phyloP scores from a whole-genome alignment of 2,888 invertebrate genomes.

The Helicoverpa assulta region DNA sequence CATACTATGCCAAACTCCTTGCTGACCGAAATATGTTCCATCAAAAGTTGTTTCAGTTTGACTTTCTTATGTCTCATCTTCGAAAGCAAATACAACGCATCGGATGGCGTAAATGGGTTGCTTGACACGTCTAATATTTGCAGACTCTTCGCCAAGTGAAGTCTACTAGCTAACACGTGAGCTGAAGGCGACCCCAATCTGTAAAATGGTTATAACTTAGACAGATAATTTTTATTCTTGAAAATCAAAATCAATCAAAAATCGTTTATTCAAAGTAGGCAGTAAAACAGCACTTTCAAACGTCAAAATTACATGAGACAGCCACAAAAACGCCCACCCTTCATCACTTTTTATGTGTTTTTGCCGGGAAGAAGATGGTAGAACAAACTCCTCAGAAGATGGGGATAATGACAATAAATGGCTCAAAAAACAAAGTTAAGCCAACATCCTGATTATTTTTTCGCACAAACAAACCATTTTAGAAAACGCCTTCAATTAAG shows the following conservation, averaged over 20 bases:
- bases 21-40: constrained; percentile 70
- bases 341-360: too few species aligned
- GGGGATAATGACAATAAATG: not conserved
- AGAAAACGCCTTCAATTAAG: constrained; percentile 38
- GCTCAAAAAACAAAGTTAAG: not conserved
- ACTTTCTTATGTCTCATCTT: constrained; percentile 60
- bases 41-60: constrained; percentile 66
- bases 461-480: constrained; percentile 37
- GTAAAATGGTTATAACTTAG: not conserved
- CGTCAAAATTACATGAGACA: too few species aligned
- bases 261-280: too few species aligned
- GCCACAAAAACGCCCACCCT: too few species aligned
- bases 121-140: constrained; percentile 70
- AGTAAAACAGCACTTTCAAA: too few species aligned
- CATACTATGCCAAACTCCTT: constrained; percentile 60
- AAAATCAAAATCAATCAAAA: too few species aligned
- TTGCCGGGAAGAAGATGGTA: too few species aligned
- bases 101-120: constrained; percentile 70
- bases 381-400: not conserved
- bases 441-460: constrained; percentile 14
- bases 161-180: constrained; percentile 6
- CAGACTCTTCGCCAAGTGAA: constrained; percentile 56
- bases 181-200: constrained; percentile 19
- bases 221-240: too few species aligned
- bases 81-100: constrained; percentile 66